phyloP scores from a whole-genome alignment of 2,888 invertebrate species.

The Harpagoxenus sublaevis region DNA sequence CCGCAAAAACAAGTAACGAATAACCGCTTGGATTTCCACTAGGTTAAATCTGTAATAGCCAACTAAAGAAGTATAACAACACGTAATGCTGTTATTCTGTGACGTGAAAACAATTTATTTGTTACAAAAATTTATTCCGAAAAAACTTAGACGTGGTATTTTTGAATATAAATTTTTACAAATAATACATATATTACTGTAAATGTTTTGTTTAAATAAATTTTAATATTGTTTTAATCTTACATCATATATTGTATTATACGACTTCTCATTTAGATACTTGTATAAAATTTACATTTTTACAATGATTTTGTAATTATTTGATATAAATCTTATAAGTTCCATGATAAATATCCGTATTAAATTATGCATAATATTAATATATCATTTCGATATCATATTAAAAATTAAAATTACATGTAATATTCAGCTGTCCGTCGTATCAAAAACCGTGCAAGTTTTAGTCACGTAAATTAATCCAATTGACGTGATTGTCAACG shows the following conservation, averaged over 20 bases:
- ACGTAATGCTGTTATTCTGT: neutral
- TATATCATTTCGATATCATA: neutral
- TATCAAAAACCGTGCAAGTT: slow-evolving; percentile 34
- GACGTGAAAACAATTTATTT: neutral
- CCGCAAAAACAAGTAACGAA: slow-evolving; percentile 13
- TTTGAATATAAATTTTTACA: neutral
- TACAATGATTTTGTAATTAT: slow-evolving; percentile 2
- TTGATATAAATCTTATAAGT: neutral
- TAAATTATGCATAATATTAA: slow-evolving; percentile 18
- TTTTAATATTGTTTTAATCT: neutral
- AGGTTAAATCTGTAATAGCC: slow-evolving; percentile 12
- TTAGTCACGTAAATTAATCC: slow-evolving; percentile 65
- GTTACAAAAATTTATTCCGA: neutral
- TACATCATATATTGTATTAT: neutral
- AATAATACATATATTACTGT: neutral
- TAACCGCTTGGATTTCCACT: neutral
- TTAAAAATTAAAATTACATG: slow-evolving; percentile 35
- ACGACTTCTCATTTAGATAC: neutral
- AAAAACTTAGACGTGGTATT: neutral
- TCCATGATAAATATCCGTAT: slow-evolving; percentile 24
- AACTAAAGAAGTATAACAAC: neutral
- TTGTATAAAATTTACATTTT: neutral
- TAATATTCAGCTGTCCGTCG: neutral
- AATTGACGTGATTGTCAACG: slow-evolving; percentile 65
- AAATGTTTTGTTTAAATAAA: neutral